These are phyloP conservation scores for Murina feae DNA, from an alignment of 2,113 vertebrate genomes.

Conservation along the genomic window DNA sequence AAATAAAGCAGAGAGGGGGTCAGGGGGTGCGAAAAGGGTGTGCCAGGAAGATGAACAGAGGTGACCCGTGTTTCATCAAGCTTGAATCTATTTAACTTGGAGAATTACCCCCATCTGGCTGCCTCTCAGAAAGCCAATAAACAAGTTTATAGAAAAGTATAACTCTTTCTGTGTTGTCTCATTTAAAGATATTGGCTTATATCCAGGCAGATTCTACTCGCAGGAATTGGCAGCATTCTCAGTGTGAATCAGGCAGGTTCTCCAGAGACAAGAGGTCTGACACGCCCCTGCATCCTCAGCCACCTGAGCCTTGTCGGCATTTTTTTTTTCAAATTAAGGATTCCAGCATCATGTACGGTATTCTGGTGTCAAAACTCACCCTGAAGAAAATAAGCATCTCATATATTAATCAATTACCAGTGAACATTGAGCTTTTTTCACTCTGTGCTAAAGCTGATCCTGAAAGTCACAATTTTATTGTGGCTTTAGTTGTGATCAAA, in stretches of 20 bases:
- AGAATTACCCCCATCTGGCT: slow-evolving; percentile 68
- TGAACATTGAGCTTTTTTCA: not conserved
- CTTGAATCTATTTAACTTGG: slow-evolving; percentile 64
- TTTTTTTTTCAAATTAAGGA: not conserved
- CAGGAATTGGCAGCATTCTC: not conserved
- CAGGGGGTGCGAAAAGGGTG: no score
- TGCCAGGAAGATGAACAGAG: not conserved
- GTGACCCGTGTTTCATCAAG: slow-evolving; percentile 40
- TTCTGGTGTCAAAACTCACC: not conserved
- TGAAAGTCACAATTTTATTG: not conserved
- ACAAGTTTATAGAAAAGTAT: slow-evolving; percentile 56
- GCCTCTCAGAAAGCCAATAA: slow-evolving; percentile 51
- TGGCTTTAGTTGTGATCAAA: not conserved
- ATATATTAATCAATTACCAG: not conserved
- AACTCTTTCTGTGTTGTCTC: slow-evolving; percentile 52
- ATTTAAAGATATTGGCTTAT: slow-evolving; percentile 55
- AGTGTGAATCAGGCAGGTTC: not conserved
- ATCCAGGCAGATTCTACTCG: slow-evolving; percentile 25
- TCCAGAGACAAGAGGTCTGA: not conserved
- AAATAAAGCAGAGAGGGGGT: not conserved
- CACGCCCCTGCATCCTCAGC: not conserved
- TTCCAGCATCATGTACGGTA: not conserved
- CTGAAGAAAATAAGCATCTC: not conserved
- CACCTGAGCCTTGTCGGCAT: not conserved
- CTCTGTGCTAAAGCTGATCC: not conserved